A percentile compares a stretch with the other conserved stretches of the same genome.
Evolutionary conservation across 2,888 invertebrate species (phyloP).

Genomic region (Macaria notata): DNA sequence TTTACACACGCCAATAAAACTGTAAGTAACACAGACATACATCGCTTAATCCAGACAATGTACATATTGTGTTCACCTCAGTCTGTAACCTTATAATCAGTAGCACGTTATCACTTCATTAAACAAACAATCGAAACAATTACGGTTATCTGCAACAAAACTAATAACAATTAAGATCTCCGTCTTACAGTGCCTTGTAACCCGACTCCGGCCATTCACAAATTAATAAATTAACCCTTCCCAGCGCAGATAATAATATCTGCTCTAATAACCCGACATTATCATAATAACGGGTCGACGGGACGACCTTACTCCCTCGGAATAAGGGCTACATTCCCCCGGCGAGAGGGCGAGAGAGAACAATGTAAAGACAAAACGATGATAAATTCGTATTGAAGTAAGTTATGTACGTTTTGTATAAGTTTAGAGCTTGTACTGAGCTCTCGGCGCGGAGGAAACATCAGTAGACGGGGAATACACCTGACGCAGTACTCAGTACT

Average conservation of each 20-base stretch:
- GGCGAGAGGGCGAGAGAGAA: conserved; percentile 13
- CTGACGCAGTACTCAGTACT: too few relatives aligned
- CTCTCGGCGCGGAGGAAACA: background rate
- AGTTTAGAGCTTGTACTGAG: conserved; percentile 16
- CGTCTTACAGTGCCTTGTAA: too few relatives aligned
- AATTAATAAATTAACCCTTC: conserved; percentile 55
- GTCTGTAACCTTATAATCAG: too few relatives aligned
- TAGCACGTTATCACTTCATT: too few relatives aligned
- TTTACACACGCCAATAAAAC: too few relatives aligned
- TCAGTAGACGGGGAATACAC: too few relatives aligned
- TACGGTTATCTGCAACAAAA: too few relatives aligned
- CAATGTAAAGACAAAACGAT: conserved; percentile 27
- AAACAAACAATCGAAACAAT: too few relatives aligned
- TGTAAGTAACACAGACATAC: too few relatives aligned
- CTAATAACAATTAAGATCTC: too few relatives aligned
- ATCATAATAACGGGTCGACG: conserved; percentile 52
- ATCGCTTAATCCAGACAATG: too few relatives aligned
- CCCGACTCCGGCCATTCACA: conserved; percentile 17
- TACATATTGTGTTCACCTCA: too few relatives aligned
- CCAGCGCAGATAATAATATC: conserved; percentile 48
- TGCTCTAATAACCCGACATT: conserved; percentile 53
- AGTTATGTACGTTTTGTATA: conserved; percentile 31
- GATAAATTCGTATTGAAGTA: conserved; percentile 29
- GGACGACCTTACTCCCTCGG: conserved; percentile 16
- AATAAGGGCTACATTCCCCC: conserved; percentile 18